Evolutionary conservation across 92 coral and sea anemone genomes (phyloP).

Genomic region (Phenganax marumi): DNA sequence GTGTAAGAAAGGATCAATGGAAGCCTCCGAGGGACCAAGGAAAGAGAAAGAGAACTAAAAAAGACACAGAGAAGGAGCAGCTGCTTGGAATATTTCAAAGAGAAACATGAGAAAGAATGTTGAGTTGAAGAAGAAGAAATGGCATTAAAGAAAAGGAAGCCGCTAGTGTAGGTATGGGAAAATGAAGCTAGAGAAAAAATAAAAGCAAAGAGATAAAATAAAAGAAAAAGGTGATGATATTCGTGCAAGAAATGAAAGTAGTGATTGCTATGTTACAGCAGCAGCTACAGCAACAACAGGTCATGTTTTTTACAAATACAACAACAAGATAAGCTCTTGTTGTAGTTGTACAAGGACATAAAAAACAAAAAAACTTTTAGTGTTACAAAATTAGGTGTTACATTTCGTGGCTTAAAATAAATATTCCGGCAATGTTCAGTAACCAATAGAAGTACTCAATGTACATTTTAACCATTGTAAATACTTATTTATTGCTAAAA

Average conservation of each 20-base stretch:
- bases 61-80: background rate
- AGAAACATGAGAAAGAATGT: slow-evolving; percentile 19
- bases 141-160: slow-evolving; percentile 25
- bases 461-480: background rate
- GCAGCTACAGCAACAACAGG: slow-evolving; percentile 34
- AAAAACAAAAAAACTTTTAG: background rate
- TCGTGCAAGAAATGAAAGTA: slow-evolving; percentile 17
- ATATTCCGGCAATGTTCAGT: background rate
- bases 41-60: slow-evolving; percentile 3
- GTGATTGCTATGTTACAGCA: slow-evolving; percentile 32
- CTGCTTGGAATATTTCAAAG: slow-evolving; percentile 14
- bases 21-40: background rate
- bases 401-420: background rate
- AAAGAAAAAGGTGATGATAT: slow-evolving; percentile 13
- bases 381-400: background rate
- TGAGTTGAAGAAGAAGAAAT: slow-evolving; percentile 22
- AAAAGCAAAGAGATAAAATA: background rate
- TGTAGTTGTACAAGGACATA: background rate
- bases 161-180: background rate
- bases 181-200: background rate
- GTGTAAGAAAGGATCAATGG: slow-evolving; percentile 24
- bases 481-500: background rate
- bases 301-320: slow-evolving; percentile 25
- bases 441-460: background rate
- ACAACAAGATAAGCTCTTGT: slow-evolving; percentile 19